Conservation (phyloP, 2,888 invertebrate genomes). For the Drosophila ezoana region DNA sequence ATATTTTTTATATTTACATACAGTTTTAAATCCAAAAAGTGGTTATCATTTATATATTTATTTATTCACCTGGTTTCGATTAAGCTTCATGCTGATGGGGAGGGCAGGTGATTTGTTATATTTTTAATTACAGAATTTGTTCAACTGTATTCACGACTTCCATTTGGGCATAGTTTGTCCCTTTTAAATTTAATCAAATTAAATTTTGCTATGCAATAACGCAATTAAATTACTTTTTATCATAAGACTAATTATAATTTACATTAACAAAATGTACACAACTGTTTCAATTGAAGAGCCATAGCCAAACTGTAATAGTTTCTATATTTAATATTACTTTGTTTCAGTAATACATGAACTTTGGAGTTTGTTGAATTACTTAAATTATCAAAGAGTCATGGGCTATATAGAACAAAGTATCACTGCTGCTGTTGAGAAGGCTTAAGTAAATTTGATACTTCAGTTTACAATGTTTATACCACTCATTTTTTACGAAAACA, state of each 20-base stretch:
- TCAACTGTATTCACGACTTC: slow-evolving; percentile 3
- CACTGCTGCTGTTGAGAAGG: slow-evolving; percentile 34
- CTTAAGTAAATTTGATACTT: slow-evolving; percentile 22
- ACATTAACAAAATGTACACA: slow-evolving; percentile 16
- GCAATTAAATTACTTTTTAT: slow-evolving; percentile 19
- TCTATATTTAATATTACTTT: not conserved
- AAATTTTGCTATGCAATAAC: slow-evolving; percentile 48
- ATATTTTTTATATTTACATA: slow-evolving; percentile 23
- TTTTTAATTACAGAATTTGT: slow-evolving; percentile 12
- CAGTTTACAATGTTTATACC: slow-evolving; percentile 7
- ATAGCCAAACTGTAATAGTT: not conserved
- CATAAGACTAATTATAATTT: slow-evolving; percentile 17
- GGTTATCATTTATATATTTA: slow-evolving; percentile 7
- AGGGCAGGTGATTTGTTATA: slow-evolving; percentile 6
- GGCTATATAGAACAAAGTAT: slow-evolving; percentile 32
- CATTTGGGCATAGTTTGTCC: slow-evolving; percentile 9
- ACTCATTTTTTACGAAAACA: slow-evolving; percentile 27
- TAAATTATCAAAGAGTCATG: slow-evolving; percentile 6
- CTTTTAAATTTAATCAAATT: slow-evolving; percentile 24
- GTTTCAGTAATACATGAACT: not conserved
- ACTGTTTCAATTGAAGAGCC: not conserved
- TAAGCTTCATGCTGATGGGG: slow-evolving; percentile 19
- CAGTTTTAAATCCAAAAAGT: slow-evolving; percentile 18
- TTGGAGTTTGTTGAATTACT: not conserved
- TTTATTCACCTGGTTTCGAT: slow-evolving; percentile 29